Evolutionary conservation across 2,797 vertebrate species (phyloP), one percentile per base, ranked within the genome.

Genomic region (Perdix hodgsoniae): DNA sequence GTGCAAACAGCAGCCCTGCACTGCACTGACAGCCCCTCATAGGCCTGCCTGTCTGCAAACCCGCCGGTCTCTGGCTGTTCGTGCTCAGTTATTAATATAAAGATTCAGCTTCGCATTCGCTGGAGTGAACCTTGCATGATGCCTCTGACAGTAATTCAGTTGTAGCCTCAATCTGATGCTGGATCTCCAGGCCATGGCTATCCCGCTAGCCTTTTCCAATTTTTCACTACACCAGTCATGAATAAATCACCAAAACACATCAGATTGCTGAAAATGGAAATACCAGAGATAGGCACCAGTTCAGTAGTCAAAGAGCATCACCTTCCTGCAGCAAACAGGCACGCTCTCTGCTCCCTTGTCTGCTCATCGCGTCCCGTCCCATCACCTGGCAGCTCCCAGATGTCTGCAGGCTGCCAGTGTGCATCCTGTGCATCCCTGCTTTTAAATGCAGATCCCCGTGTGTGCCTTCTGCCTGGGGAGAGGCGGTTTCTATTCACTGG

Each of bases 181-280:
- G 93, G n/a, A 96, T 97, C 97, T 97, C 84, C 81, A 81, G 74
- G 82, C 94, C 89, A 73, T n/a, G 95, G 91, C 94, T 90, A 59
- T 35, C 96, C 93, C 1, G 14, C 88, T 74, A 65, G 94, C 88
- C 93, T 97, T 96, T 96, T 97, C 96, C 96, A 97, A 97, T 97
- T 97, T 97, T 93, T 97, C 97, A 97, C 96, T 96, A 97, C 96
- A 96, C 88, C 93, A 6, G 95, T 94, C 96, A 96, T 96, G 97
- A 96, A 97, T 97, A 97, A 97, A 97, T 96, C 95, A 96, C 91
- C 96, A 92, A 96, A 95, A 91, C 94, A 86, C 95, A 97, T 96
- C 96, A 96, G 95, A 96, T 95, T 90, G 86, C 95, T 90, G 96
- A n/a, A 96, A 97, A 96, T 97, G 95, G 94, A 96, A 96, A 95